Evolutionary conservation across 2,113 vertebrate species (phyloP), one percentile per base, ranked within the genome.

Genomic region (Paracanthobrama guichenoti): DNA sequence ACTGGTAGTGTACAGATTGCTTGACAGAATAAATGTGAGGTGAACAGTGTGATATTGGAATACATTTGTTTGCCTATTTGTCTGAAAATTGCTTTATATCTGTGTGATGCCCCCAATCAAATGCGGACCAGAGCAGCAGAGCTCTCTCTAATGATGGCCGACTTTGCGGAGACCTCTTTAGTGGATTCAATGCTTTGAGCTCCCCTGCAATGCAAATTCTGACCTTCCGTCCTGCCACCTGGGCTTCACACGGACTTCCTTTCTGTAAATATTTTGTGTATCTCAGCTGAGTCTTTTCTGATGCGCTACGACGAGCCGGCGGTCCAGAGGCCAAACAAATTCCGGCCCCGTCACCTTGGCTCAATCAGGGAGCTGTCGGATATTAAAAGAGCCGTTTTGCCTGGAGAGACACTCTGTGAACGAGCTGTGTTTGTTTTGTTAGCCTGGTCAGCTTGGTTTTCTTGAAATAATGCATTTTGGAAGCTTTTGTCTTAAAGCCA

Each of bases 1-100:
- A 85, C 86, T 77, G 80, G 46, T 69, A 78, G 59, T 74, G 24
- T 35, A 60, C 42, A 50, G 73, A 50, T 67, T 39, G 18, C 14
- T 57, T 31, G 75, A 77, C 86, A 48, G 79, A 62, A 85, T 53
- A 60, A 71, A 71, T 71, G 78, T 71, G 85, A 71, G 76, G 59
- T 48, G 77, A 64, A 79, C 66, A 9, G 28, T 39, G 44, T 69
- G 48, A 71, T 39, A 42, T 53, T 71, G 28, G 79, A 80, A 80
- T 67, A 67, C 44, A 53, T 80, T 67, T 67, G 60, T 80, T 67
- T 80, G 79, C 60, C 79, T 46, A 59, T 79, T 79, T 62, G 16
- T 79, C 42, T 80, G 79, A 53, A 80, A 67, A 80, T 67, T 28
- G 42, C 42, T 67, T 67, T 46, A 79, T 79, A 64, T 48, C 79